Evolutionary conservation across 1,140 invertebrate genomes (phyloP), one percentile per base, ranked within the genome.

Genomic region (Phocides pigmalion): DNA sequence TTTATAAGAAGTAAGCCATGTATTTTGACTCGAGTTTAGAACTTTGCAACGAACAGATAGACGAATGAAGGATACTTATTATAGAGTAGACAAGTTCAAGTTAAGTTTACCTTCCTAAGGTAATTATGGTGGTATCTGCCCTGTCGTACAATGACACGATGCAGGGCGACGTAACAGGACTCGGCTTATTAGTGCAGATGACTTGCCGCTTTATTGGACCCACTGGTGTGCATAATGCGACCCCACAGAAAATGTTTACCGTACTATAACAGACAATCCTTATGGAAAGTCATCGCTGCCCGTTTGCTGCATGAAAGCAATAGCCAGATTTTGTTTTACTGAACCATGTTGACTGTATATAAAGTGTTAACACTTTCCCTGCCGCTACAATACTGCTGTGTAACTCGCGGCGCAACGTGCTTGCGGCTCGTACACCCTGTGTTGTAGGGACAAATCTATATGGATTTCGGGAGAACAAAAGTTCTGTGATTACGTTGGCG

Each of bases 121-220:
- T 37, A 39, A 53, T 53, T 39, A 39, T 9, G 3, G 16, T n/a
- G 15, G 25, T 50, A 19, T 51, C 25, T 49, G 20, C 16, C n/a
- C 15, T 19, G 49, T 4, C 32, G 32, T 41, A 54, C 17, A 54
- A 41, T 41, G 51, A 54, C 37, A 54, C 19, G 51, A 15, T 51
- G 9, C 16, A 54, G 51, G 51, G 51, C 51, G 20, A 22, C 35
- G 51, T 54, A 54, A 54, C 51, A 54, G 51, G 51, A 54, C 51
- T 54, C 51, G 51, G 51, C 51, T 41, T 54, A 54, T 54, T 53
- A 53, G 50, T 53, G 50, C 50, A 53, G 50, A 54, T 54, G 51
- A 54, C 51, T 54, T 54, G 51, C 35, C 51, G 20, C 37, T 54
- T 54, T 42, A 54, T 41, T 25, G 51, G 19, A 16, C 19, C 37